Evolutionary conservation across 2,113 vertebrate species (phyloP).

Genomic region (Carlito syrichta): DNA sequence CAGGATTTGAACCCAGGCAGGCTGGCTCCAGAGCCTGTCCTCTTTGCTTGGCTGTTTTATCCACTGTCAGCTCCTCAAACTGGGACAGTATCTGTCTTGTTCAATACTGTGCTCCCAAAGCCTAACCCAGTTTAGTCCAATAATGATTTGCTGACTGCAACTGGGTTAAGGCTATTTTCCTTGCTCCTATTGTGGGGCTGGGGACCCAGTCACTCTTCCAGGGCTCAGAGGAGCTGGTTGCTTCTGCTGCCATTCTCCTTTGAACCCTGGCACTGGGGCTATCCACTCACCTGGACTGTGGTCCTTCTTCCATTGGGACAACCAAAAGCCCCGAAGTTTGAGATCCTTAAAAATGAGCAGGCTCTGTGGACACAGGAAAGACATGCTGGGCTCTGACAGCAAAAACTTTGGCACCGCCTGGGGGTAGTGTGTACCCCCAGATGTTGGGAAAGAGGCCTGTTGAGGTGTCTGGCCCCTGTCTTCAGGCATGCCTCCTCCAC

Average conservation of each 20-base stretch:
- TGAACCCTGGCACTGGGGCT: not conserved
- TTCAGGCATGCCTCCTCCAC: not conserved
- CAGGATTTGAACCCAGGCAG: not conserved
- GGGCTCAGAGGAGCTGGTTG: not conserved
- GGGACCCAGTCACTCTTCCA: not conserved
- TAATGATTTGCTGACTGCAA: not conserved
- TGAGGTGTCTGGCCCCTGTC: not conserved
- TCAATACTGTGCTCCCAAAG: not conserved
- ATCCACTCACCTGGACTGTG: constrained; percentile 83
- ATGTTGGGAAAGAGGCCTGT: not conserved
- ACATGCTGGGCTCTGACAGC: not conserved
- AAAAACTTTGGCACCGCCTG: not conserved
- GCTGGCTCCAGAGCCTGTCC: not conserved
- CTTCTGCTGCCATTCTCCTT: not conserved
- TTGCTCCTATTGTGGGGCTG: not conserved
- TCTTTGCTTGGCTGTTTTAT: not conserved
- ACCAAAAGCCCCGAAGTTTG: constrained; percentile 93
- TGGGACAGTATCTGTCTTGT: not conserved
- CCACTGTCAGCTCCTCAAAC: not conserved
- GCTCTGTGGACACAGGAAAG: constrained; percentile 83
- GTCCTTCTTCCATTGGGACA: constrained; percentile 93
- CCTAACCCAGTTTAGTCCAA: not conserved
- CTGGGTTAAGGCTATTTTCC: not conserved
- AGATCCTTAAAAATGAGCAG: constrained; percentile 95
- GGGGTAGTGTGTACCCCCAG: no score